These are phyloP conservation scores for Strigamia transsilvanica DNA, from an alignment of 2,888 invertebrate species.

Conservation along the genomic window DNA sequence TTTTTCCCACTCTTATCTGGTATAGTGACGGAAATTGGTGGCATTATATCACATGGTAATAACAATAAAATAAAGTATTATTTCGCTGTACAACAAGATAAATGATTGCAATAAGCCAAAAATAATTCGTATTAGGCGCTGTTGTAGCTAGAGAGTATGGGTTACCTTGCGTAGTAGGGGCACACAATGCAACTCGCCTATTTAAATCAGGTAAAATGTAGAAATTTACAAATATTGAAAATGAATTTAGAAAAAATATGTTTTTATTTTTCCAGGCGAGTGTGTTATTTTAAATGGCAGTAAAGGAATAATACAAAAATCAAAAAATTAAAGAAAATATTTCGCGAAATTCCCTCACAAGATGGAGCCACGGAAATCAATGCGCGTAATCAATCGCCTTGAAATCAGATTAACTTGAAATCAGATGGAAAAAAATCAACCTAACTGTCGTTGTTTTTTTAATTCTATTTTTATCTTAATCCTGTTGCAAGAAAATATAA, in stretches of 20 bases:
- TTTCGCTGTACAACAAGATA: too few species aligned
- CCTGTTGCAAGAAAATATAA: background rate
- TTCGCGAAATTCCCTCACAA: background rate
- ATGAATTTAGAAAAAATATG: background rate
- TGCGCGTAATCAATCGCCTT: too few species aligned
- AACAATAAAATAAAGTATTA: background rate
- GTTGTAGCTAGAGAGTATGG: slow-evolving; percentile 51
- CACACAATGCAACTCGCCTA: slow-evolving; percentile 35
- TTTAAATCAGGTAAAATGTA: slow-evolving; percentile 23
- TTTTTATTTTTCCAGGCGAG: slow-evolving; percentile 8
- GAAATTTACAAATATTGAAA: background rate
- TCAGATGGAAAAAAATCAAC: background rate
- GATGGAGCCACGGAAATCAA: slow-evolving; percentile 5
- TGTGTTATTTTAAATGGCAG: slow-evolving; percentile 45
- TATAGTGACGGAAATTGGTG: slow-evolving; percentile 82
- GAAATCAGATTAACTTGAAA: background rate
- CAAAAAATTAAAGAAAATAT: background rate
- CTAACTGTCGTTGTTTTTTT: background rate
- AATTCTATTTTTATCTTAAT: background rate
- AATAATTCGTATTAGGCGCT: slow-evolving; percentile 1
- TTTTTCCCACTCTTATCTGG: slow-evolving; percentile 82
- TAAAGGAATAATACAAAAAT: slow-evolving; percentile 36
- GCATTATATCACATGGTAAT: slow-evolving; percentile 79
- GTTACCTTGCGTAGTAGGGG: slow-evolving; percentile 40
- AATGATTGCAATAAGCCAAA: background rate